Evolutionary conservation across 1,140 invertebrate genomes (phyloP), one percentile per base, ranked within the genome.

Genomic region (Lordiphosa collinella): DNA sequence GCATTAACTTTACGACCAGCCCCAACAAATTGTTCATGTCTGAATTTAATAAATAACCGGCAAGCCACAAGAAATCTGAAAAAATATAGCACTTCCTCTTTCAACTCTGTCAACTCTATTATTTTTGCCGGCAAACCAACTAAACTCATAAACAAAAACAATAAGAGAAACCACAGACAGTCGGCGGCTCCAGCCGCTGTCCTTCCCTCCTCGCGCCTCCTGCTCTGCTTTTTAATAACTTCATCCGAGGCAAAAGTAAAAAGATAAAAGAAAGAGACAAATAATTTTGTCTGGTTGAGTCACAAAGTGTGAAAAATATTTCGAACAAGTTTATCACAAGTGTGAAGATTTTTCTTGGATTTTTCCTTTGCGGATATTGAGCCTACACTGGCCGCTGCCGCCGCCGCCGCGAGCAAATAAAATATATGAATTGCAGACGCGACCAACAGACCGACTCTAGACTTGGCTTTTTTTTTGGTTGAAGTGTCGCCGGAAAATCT

Each of bases 301-400:
- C 44, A 69, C 71, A 76, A 82, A 82, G 76, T 82, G 76, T 72
- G 76, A 84, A 84, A 82, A 84, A 84, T 82, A 71, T 54, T 34
- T 29, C 25, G 53, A 61, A 62, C 67, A 52, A 70, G 67, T 63
- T 62, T 53, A 66, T 82, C 55, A 60, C 51, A 58, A 61, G 41
- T 34, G 56, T 31, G 57, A 9, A 64, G 51, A 46, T 37, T 49
- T 65, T 12, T 14, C 43, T 54, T 40, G 12, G 46, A 46, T 59
- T 51, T 67, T 59, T 58, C 35, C 46, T 34, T 25, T 32, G 8
- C 31, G 46, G 41, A 44, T 44, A 32, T 34, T 48, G 60, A 68
- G 65, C 48, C 65, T 65, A 66, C 63, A 70, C 53, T 66, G 62
- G 60, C 59, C 43, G 49, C 43, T 43, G 49, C 38, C 29, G 59